Evolutionary conservation across 2,113 vertebrate species (phyloP).

Genomic region (Aptenodytes patagonicus): DNA sequence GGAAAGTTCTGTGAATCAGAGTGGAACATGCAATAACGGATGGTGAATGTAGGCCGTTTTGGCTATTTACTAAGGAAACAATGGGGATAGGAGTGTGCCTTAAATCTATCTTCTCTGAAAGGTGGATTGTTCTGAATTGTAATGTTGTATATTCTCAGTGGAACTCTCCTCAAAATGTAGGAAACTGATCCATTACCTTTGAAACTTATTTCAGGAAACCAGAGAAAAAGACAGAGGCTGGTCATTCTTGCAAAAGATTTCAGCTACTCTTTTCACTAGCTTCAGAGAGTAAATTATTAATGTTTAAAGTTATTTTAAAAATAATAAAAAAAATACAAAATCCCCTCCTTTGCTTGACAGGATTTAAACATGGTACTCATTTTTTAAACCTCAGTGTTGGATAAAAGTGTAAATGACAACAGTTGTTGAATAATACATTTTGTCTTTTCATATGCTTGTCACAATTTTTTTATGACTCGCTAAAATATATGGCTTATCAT

Average conservation of each 20-base stretch:
- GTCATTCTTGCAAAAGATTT: background rate
- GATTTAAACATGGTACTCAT: background rate
- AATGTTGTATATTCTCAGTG: accelerated
- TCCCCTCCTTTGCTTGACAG: accelerated
- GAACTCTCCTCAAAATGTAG: background rate
- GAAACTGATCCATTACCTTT: background rate
- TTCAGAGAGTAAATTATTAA: background rate
- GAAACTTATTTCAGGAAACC: background rate
- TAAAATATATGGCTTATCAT: background rate
- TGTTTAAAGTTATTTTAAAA: background rate
- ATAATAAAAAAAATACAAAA: background rate
- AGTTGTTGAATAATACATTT: background rate
- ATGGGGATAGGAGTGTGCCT: background rate
- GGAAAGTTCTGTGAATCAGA: background rate
- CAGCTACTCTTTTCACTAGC: background rate
- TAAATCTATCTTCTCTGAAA: background rate
- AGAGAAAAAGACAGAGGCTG: accelerated
- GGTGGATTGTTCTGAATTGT: background rate
- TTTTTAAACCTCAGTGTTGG: background rate
- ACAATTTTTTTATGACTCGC: background rate
- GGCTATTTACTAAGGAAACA: background rate
- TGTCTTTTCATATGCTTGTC: background rate
- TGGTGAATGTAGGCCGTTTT: background rate
- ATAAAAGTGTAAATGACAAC: background rate
- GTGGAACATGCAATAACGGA: background rate